These are phyloP conservation scores for Argyra leucocephala DNA, from an alignment of 2,888 invertebrate species.

Conservation along the genomic window DNA sequence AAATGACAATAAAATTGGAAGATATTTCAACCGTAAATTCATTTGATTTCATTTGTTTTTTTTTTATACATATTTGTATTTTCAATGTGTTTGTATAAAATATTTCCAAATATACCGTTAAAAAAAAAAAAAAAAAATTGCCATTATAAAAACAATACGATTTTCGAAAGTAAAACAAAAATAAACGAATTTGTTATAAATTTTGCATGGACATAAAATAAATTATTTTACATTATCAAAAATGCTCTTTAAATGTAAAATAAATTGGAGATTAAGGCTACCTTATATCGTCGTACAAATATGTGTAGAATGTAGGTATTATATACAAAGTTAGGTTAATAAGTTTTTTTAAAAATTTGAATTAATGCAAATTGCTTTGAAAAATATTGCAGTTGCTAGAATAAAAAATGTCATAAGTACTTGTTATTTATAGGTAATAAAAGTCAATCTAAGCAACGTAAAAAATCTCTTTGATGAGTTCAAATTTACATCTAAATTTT, in stretches of 20 bases:
- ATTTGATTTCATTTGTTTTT: not conserved
- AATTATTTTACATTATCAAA: not conserved
- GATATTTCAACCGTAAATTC: not conserved
- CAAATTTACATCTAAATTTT: no score
- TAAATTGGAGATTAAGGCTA: not conserved
- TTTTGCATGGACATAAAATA: not conserved
- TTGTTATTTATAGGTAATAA: no score
- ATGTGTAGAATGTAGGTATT: no score
- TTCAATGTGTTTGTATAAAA: not conserved
- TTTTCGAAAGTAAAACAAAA: not conserved
- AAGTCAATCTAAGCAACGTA: no score
- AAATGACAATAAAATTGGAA: not conserved
- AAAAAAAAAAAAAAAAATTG: not conserved
- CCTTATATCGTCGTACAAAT: no score
- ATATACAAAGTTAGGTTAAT: no score
- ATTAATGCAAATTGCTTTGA: no score
- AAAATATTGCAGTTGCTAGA: no score
- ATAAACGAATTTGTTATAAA: not conserved
- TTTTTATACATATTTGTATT: not conserved
- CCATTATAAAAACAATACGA: not conserved
- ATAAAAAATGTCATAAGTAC: no score
- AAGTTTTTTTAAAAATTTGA: no score
- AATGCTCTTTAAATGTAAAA: not conserved
- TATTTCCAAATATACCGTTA: not conserved
- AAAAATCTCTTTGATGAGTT: no score